Evolutionary conservation across 2,113 vertebrate species (phyloP).

Genomic region (Marmota monax): DNA sequence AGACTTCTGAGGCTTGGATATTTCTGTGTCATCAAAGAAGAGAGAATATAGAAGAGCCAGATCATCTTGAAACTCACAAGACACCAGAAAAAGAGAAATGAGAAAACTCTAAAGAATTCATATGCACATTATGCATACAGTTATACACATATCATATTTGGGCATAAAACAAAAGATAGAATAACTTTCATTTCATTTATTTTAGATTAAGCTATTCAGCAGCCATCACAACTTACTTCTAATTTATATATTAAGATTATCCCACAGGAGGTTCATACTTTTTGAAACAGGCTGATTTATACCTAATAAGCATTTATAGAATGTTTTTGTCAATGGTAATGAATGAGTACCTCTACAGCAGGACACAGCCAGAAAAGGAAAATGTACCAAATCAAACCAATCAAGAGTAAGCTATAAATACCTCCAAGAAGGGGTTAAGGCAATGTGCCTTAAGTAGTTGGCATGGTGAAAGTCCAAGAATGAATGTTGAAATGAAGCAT

Average conservation of each 20-base stretch:
- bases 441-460: not conserved
- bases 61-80: constrained; percentile 31
- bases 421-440: not conserved
- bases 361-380: not conserved
- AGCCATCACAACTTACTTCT: not conserved
- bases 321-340: not conserved
- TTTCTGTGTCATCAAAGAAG: not conserved
- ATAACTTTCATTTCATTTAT: not conserved
- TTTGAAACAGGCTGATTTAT: not conserved
- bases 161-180: not conserved
- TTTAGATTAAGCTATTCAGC: not conserved
- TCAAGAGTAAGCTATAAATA: not conserved
- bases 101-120: not conserved
- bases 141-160: not conserved
- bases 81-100: not conserved
- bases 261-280: not conserved
- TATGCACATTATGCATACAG: not conserved
- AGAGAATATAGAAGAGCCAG: not conserved
- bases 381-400: constrained; percentile 1
- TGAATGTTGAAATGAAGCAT: not conserved
- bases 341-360: not conserved
- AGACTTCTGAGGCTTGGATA: not conserved
- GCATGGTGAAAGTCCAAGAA: not conserved
- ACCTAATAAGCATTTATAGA: constrained; percentile 26
- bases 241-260: not conserved